A percentile compares a stretch with the other conserved stretches of the same genome.
Evolutionary conservation across 2,797 vertebrate species (phyloP).

Genomic region (Aldrovandia affinis): DNA sequence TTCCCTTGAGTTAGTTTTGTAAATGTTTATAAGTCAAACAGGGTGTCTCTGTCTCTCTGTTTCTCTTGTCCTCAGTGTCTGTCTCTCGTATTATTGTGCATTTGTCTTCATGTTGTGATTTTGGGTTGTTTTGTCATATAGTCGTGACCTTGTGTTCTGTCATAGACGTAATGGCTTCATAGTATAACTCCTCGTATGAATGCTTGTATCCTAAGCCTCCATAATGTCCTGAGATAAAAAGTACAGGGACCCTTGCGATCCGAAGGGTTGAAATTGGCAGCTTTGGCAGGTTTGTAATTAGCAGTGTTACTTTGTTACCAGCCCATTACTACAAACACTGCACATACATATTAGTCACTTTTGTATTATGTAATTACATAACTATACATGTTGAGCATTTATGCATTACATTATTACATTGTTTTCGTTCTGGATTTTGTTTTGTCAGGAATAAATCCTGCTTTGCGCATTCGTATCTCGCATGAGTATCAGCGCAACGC

Average conservation of each 20-base stretch:
- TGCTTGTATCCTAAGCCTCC: neutral
- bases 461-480: neutral
- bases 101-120: too few relatives aligned
- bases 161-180: neutral
- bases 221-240: neutral
- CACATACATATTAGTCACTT: neutral
- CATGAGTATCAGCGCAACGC: neutral
- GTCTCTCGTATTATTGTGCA: neutral
- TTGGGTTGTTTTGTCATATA: too few relatives aligned
- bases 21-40: neutral
- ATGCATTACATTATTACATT: neutral
- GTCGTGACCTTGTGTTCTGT: neutral
- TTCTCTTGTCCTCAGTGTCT: neutral
- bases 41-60: neutral
- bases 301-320: neutral
- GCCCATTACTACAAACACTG: neutral
- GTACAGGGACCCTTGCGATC: too few relatives aligned
- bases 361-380: neutral
- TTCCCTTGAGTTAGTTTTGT: neutral
- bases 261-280: neutral
- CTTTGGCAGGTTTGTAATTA: neutral
- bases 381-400: neutral
- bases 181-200: neutral
- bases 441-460: neutral
- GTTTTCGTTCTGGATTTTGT: neutral